Base-by-base conservation (phyloP, 2,888 invertebrate genomes). In the Halictus ligatus region DNA sequence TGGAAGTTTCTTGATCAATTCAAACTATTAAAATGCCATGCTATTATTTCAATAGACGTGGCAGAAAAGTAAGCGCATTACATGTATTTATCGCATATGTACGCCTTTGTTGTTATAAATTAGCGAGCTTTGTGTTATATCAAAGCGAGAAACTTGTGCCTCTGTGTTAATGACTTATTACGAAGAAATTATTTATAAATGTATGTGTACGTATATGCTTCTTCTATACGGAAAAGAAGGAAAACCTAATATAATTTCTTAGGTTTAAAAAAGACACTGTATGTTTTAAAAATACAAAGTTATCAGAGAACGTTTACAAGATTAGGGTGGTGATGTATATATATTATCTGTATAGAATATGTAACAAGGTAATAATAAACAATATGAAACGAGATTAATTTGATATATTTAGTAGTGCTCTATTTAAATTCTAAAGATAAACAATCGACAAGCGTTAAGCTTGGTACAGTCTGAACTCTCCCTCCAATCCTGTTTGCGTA, bases 371-470 rank as follows among this genome's bases (percentile, higher is more conserved):
- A 86, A 87, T 87, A 83, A 87, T 87, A 83, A 80, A 69, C 72
- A 43, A 50, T 58, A n/a, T 67, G 21, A 74, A 60, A 80, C 71
- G 69, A 35, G 77, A 87, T 81, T 88, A 76, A 83, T 84, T 78
- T 78, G 83, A 88, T 92, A 89, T 90, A 88, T 90, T 89, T 92
- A 90, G 92, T 90, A 91, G 89, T 93, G 91, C 90, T 90, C 89
- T 79, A 92, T 89, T 93, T 90, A 89, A 91, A 93, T 91, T 91
- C 90, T 90, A 92, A 92, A 92, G 93, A 93, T 92, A 93, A 94
- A 93, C 92, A 92, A 92, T 90, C 89, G 90, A 91, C 86, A 90
- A 87, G 89, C 89, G 87, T 88, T 78, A 84, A 90, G 82, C 90
- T 84, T 81, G 88, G 89, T 75, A 87, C 83, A 86, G 88, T 87